Evolutionary conservation across 2,113 vertebrate genomes (phyloP), one percentile per base, ranked within the genome.

Genomic region (Prietella phreatophila): DNA sequence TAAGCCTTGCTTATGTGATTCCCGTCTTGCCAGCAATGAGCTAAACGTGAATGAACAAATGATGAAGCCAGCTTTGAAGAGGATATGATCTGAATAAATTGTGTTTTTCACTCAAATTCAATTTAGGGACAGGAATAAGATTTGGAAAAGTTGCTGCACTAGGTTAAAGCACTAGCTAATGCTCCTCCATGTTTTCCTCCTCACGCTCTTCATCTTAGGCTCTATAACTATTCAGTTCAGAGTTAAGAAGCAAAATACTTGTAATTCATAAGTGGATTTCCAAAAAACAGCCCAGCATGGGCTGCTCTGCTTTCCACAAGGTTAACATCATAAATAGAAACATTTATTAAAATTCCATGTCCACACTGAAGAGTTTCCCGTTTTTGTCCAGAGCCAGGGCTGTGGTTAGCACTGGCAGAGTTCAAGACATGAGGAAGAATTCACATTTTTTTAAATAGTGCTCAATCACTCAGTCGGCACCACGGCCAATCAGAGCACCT

Each of bases 181-280:
- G 22, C 53, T 55, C 19, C 42, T 67, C 36, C 36, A 5, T 8
- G n/a, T 36, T 3, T 33, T 11, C 11, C 11, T 50, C 22, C 25
- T 36, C 14, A 4, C 11, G 14, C 27, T 83, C 19, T 87, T 25
- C n/a, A 0, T 8, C 55, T 55, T 58, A 69, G 7, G 1, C 33
- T n/a, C 53, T 42, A 6, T 1, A 67, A 55, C 13, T 19, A 8
- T 25, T 39, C n/a, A 17, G 15, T 61, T 50, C 20, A 63, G 73
- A 89, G 87, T 91, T 84, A 88, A 82, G 93, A 92, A 94, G 91
- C 36, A 60, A 69, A 92, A 93, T 94, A 89, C 87, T 92, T 93
- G 93, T 91, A 86, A 88, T 82, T 61, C 84, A 89, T 42, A 63
- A 91, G 91, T 65, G 20, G 87, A 88, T 92, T 91, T 91, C 90